Conservation (phyloP, 2,113 vertebrate genomes). For the Serinus canaria region DNA sequence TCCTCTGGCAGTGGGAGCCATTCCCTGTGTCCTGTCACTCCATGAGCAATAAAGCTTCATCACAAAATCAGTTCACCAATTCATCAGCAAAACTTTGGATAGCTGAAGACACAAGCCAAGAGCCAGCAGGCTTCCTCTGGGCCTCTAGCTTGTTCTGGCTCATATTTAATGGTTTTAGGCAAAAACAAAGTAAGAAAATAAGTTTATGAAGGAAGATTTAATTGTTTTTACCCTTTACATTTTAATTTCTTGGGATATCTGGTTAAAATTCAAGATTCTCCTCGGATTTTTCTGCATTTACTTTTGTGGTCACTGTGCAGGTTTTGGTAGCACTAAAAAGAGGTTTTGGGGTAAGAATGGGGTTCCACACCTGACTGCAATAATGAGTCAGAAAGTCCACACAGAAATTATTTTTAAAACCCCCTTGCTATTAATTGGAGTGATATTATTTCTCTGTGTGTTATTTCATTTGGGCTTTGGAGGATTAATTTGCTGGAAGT, state of each 20-base stretch:
- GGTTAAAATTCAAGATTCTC: background rate
- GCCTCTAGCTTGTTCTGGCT: background rate
- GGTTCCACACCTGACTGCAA: background rate
- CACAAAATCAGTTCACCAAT: background rate
- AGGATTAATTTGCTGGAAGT: background rate
- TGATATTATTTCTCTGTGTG: background rate
- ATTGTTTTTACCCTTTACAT: accelerated
- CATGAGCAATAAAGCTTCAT: background rate
- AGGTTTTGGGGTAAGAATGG: background rate
- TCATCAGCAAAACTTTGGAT: too few relatives aligned
- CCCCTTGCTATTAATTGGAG: background rate
- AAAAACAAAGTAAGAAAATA: background rate
- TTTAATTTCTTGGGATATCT: background rate
- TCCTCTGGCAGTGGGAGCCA: background rate
- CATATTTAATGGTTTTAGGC: background rate
- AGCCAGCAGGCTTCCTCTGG: background rate
- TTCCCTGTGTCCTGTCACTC: accelerated
- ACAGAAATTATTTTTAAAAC: background rate
- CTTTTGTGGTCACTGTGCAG: background rate
- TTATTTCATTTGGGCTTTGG: background rate
- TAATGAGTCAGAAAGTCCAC: background rate
- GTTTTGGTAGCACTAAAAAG: background rate
- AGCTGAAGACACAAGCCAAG: background rate
- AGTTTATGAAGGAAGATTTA: background rate
- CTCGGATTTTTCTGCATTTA: background rate